Percentiles rank a stretch among this genome's conserved stretches.
These are phyloP conservation scores for Lucinisca nassula DNA, from an alignment of 2,888 invertebrate species.

Conservation along the genomic window DNA sequence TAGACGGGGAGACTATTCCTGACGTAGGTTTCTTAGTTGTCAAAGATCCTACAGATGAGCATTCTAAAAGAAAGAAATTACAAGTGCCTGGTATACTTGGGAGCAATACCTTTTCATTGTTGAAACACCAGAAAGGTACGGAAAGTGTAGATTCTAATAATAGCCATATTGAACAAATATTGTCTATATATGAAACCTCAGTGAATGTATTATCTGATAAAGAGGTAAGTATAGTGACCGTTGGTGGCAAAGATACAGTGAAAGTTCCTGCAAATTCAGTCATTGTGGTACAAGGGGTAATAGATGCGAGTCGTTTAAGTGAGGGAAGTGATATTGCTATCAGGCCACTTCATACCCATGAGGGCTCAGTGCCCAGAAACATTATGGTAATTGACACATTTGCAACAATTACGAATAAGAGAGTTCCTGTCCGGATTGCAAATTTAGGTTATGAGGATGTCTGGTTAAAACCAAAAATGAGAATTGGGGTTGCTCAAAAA, in stretches of 20 bases:
- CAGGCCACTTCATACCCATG: conserved; percentile 20
- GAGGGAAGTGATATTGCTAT: conserved; percentile 15
- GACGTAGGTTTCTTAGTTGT: not conserved
- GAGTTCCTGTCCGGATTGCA: conserved; percentile 18
- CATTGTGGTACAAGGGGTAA: conserved; percentile 18
- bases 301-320: conserved; percentile 2
- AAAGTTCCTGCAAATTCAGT: conserved; percentile 17
- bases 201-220: too few species aligned
- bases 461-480: conserved; percentile 36
- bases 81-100: not conserved
- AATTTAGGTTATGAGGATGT: conserved; percentile 31
- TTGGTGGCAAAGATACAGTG: not conserved
- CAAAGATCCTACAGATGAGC: not conserved
- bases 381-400: conserved; percentile 38
- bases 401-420: not conserved
- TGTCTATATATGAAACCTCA: not conserved
- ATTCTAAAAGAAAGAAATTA: too few species aligned
- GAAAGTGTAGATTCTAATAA: not conserved
- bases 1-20: not conserved
- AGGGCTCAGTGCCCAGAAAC: conserved; percentile 24
- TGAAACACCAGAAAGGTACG: not conserved
- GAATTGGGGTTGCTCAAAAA: conserved; percentile 21
- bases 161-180: too few species aligned
- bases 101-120: not conserved
- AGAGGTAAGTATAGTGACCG: too few species aligned